Conservation (phyloP, 2,797 vertebrate genomes). For the Poeciliopsis paucimaculata region DNA sequence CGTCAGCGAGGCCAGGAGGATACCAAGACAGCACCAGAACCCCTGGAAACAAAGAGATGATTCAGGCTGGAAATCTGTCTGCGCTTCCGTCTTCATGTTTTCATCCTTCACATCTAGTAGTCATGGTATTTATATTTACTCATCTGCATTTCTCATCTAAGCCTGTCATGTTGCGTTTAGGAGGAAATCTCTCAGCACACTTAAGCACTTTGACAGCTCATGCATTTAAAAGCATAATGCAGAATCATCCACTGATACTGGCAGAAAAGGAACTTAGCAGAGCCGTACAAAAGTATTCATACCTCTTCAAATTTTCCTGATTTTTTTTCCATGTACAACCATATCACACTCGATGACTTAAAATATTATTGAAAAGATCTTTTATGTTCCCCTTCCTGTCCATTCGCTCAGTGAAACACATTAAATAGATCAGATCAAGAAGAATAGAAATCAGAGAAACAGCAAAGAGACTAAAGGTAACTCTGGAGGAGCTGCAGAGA, state of each 20-base stretch:
- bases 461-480: neutral
- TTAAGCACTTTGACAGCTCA: neutral
- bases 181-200: slow-evolving; percentile 31
- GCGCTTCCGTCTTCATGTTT: neutral
- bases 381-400: neutral
- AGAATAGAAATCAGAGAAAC: neutral
- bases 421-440: neutral
- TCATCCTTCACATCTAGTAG: neutral
- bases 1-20: slow-evolving; percentile 87
- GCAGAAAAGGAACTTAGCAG: neutral
- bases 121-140: slow-evolving; percentile 18
- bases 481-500: neutral
- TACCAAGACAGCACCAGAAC: slow-evolving; percentile 90
- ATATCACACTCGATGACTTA: neutral
- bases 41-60: slow-evolving; percentile 71
- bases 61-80: neutral
- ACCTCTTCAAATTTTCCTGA: neutral
- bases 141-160: slow-evolving; percentile 20
- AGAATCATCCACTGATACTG: neutral
- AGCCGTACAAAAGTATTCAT: neutral
- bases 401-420: neutral
- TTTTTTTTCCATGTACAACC: neutral
- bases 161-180: slow-evolving; percentile 47
- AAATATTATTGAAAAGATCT: neutral
- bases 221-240: neutral